Conservation (phyloP, 2,888 invertebrate genomes). For the Calameuta pallipes region DNA sequence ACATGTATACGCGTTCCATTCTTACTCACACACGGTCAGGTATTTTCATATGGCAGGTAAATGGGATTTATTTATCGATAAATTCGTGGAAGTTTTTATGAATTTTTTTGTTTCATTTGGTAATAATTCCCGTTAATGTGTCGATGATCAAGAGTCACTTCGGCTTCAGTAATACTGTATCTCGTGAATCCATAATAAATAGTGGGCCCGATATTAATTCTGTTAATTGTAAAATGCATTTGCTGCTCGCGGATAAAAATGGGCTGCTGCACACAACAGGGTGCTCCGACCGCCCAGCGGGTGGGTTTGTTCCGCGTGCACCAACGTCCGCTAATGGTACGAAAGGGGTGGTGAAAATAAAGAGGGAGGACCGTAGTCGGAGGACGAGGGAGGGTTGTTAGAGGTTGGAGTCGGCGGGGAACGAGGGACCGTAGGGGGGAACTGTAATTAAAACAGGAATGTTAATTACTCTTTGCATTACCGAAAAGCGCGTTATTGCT, state of each 20-base stretch:
- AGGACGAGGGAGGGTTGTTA: conserved; percentile 20
- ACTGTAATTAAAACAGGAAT: conserved; percentile 65
- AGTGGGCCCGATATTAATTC: conserved; percentile 53
- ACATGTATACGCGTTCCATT: conserved; percentile 51
- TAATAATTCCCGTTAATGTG: background rate
- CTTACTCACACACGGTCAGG: conserved; percentile 57
- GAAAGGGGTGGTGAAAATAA: conserved; percentile 52
- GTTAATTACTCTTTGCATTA: conserved; percentile 66
- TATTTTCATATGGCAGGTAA: conserved; percentile 51
- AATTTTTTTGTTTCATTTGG: background rate
- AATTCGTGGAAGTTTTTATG: background rate
- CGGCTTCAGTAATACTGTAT: background rate
- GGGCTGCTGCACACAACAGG: background rate
- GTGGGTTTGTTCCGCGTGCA: conserved; percentile 21
- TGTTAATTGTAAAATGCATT: conserved; percentile 48
- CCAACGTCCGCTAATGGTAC: conserved; percentile 48
- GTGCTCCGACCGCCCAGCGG: conserved; percentile 8
- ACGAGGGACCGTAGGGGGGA: conserved; percentile 29
- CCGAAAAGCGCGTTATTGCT: conserved; percentile 58
- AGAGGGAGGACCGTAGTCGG: conserved; percentile 21
- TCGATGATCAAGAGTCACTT: background rate
- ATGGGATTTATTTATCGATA: background rate
- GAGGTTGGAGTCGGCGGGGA: background rate
- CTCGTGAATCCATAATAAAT: conserved; percentile 41
- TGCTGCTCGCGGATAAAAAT: conserved; percentile 21